Percentiles rank a stretch among this genome's conserved stretches.
Evolutionary conservation across 2,888 invertebrate species (phyloP).

Genomic region (Caenorhabditis becei): DNA sequence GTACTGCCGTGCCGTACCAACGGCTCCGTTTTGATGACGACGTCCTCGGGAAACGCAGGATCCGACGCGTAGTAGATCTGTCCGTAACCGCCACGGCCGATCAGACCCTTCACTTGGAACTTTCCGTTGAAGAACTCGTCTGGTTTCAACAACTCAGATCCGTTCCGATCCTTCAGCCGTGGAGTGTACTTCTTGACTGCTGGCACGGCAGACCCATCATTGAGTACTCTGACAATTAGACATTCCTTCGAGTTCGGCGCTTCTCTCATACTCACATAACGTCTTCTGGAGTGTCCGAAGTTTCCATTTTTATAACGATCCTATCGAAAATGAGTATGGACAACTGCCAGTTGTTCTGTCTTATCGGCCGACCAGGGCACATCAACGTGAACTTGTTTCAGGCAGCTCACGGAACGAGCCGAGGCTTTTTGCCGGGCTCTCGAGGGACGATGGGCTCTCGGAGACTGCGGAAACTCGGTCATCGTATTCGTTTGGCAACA

Average conservation of each 20-base stretch:
- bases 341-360: not conserved
- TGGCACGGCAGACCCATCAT: constrained; percentile 34
- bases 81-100: constrained; percentile 73
- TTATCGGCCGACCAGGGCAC: too few species aligned
- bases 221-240: constrained; percentile 28
- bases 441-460: constrained; percentile 81
- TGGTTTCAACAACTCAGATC: constrained; percentile 50
- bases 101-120: constrained; percentile 61
- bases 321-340: not conserved
- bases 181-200: constrained; percentile 49
- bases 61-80: constrained; percentile 71
- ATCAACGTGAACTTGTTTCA: constrained; percentile 57
- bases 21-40: constrained; percentile 73
- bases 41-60: constrained; percentile 46
- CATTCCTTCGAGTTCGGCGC: not conserved
- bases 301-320: constrained; percentile 27
- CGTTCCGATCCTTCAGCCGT: constrained; percentile 45
- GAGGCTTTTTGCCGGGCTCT: constrained; percentile 78
- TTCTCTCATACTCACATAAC: constrained; percentile 22
- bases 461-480: constrained; percentile 81
- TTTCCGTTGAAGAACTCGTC: constrained; percentile 63
- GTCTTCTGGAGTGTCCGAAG: constrained; percentile 23
- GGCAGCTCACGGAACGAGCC: constrained; percentile 79
- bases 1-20: constrained; percentile 54
- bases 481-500: constrained; percentile 81